A percentile compares a stretch with the other conserved stretches of the same genome.
phyloP scores from a whole-genome alignment of 2,113 vertebrate species.

The Canis aureus region DNA sequence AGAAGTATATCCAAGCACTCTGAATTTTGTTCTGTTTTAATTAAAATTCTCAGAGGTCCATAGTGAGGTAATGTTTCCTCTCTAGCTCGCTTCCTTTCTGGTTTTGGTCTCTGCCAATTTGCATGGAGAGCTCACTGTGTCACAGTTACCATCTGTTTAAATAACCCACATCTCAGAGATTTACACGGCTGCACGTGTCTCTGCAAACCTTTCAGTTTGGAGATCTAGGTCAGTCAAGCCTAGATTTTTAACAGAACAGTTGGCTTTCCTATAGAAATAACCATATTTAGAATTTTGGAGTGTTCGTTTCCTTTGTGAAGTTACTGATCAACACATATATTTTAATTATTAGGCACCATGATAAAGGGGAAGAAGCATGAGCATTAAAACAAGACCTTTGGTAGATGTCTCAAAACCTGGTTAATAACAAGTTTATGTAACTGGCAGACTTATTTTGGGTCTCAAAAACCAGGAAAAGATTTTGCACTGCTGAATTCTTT shows the following conservation, averaged over 20 bases:
- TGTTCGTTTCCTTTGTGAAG: constrained; percentile 58
- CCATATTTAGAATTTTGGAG: constrained; percentile 43
- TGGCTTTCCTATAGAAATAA: constrained; percentile 69
- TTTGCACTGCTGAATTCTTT: background rate
- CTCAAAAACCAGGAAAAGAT: background rate
- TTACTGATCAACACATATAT: constrained; percentile 44
- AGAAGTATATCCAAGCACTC: constrained; percentile 49
- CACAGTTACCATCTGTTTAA: constrained; percentile 77
- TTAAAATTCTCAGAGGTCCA: constrained; percentile 75
- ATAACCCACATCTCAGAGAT: constrained; percentile 73
- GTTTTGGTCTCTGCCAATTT: constrained; percentile 69
- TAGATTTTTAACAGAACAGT: constrained; percentile 71
- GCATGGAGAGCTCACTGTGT: constrained; percentile 57
- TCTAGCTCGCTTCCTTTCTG: constrained; percentile 55
- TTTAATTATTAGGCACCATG: constrained; percentile 26
- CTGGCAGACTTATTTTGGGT: constrained; percentile 16
- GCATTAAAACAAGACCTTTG: background rate
- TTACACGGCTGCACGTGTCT: constrained; percentile 49
- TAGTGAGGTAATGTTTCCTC: constrained; percentile 55
- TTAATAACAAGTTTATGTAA: constrained; percentile 54
- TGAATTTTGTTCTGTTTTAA: constrained; percentile 67
- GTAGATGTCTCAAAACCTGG: background rate
- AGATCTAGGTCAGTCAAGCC: constrained; percentile 77
- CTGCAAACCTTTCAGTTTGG: constrained; percentile 61
- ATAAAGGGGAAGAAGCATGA: background rate